Conservation (phyloP, 2,888 invertebrate genomes). For the Zygothrica quintamaculata region DNA sequence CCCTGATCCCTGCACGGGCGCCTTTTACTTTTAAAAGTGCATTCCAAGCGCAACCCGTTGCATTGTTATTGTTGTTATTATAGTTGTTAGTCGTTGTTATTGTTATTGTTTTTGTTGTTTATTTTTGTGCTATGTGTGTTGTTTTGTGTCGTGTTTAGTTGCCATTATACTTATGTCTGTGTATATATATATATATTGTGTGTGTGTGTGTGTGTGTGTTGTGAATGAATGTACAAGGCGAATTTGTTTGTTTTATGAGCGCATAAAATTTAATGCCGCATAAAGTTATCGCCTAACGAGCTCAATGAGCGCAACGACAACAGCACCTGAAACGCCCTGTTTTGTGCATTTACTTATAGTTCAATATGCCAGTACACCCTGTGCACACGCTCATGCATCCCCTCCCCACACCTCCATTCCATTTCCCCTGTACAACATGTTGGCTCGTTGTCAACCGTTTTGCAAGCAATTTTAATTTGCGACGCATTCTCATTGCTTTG, state of each 20-base stretch:
- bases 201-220: constrained; percentile 26
- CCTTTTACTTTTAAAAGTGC: constrained; percentile 29
- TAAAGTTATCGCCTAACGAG: constrained; percentile 79
- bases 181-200: constrained; percentile 44
- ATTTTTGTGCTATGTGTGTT: constrained; percentile 23
- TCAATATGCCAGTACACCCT: no score
- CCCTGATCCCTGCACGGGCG: constrained; percentile 21
- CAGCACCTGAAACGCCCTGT: constrained; percentile 40
- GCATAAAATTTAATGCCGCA: constrained; percentile 79
- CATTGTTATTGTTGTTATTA: constrained; percentile 49
- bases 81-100: constrained; percentile 22
- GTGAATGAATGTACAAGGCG: constrained; percentile 42
- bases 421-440: no score
- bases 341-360: no score
- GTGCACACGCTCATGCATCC: neutral
- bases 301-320: constrained; percentile 55
- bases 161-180: constrained; percentile 64
- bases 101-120: constrained; percentile 21
- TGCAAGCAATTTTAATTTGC: constrained; percentile 80
- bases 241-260: constrained; percentile 79
- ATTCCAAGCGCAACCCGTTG: constrained; percentile 38
- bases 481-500: constrained; percentile 72
- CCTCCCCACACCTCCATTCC: neutral
- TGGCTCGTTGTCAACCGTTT: constrained; percentile 43
- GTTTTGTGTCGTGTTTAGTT: constrained; percentile 67